Percentiles rank a stretch among this genome's conserved stretches.
Evolutionary conservation across 2,888 invertebrate species (phyloP).

Genomic region (Watsonalla cultraria): DNA sequence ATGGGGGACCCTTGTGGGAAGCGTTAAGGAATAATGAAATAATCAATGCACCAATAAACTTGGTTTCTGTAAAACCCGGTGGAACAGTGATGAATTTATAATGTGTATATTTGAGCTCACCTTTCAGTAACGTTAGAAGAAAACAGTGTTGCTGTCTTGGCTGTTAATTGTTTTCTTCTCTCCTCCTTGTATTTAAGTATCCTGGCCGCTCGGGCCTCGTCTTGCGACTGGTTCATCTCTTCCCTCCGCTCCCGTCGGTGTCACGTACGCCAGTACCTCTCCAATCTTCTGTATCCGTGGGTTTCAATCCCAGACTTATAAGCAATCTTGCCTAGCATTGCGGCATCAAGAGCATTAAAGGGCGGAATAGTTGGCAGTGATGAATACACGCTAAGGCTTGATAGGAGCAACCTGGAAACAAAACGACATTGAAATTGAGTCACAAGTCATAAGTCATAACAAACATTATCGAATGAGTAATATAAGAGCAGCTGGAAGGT

Average conservation of each 20-base stretch:
- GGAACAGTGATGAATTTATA: too few species aligned
- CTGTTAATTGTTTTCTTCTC: conserved; percentile 82
- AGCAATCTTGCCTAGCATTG: conserved; percentile 63
- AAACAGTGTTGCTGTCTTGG: conserved; percentile 79
- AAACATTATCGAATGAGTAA: conserved; percentile 27
- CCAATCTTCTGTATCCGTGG: conserved; percentile 35
- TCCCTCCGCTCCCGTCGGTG: conserved; percentile 36
- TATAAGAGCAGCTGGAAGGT: conserved; percentile 27
- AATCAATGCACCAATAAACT: too few species aligned
- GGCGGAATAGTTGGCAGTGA: conserved; percentile 75
- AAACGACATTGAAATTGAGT: conserved; percentile 23
- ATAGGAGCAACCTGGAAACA: conserved; percentile 57
- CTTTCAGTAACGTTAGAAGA: conserved; percentile 81
- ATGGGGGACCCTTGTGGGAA: too few species aligned
- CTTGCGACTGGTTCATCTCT: conserved; percentile 63
- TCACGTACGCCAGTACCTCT: conserved; percentile 55
- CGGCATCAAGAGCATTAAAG: conserved; percentile 62
- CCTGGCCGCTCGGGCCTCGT: conserved; percentile 79
- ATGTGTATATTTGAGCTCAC: conserved; percentile 27
- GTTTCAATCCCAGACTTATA: conserved; percentile 42
- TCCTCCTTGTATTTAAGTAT: conserved; percentile 87
- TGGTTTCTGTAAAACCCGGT: too few species aligned
- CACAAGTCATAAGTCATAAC: conserved; percentile 13
- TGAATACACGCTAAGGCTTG: conserved; percentile 57
- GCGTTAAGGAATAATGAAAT: too few species aligned